Evolutionary conservation across 53 echinoderm and acorn worm genomes (phyloP), one percentile per base, ranked within the genome.

Genomic region (Actinopyga echinites): DNA sequence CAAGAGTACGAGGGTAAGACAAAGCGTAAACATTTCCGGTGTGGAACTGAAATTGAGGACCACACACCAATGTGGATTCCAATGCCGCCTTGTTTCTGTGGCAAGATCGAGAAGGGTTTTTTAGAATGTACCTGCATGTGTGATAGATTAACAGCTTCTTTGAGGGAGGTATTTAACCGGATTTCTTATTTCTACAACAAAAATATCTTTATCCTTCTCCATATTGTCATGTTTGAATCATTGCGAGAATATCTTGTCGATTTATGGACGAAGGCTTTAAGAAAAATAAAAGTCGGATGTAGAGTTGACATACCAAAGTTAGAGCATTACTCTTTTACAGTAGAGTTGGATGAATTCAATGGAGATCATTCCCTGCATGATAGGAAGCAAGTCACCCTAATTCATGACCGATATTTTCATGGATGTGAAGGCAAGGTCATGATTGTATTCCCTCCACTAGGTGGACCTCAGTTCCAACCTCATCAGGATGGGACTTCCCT

Each of bases 361-460:
- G 17, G 17, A 17, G 17, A 15, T 49, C 15, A 49, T 49, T 49
- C 49, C 17, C 15, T 17, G 17, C 9, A 49, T 1, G 17, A 17
- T 15, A 49, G 49, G 1, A 49, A 49, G 49, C 49, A 49, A 69
- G 69, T 44, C 12, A 69, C 69, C 1, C 23, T 69, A 21, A 69
- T 43, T 42, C 69, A 69, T 26, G 40, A 69, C 21, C 30, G 69
- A 69, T 69, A 69, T 25, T 69, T 69, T 23, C 69, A 69, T 69
- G 69, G 69, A 2, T 69, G 69, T 40, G 69, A 69, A 28, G 69
- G 69, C 24, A 69, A 69, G 25, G 69, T 69, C 40, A 69, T 69
- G 69, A 43, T 69, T 22, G 26, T 69, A 4, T 69, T 69, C 25
- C 69, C 69, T 26, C 69, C 69, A 35, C 22, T 69, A 69, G 69